Base-by-base conservation (phyloP, 2,888 invertebrate genomes). In the Hyles lineata region DNA sequence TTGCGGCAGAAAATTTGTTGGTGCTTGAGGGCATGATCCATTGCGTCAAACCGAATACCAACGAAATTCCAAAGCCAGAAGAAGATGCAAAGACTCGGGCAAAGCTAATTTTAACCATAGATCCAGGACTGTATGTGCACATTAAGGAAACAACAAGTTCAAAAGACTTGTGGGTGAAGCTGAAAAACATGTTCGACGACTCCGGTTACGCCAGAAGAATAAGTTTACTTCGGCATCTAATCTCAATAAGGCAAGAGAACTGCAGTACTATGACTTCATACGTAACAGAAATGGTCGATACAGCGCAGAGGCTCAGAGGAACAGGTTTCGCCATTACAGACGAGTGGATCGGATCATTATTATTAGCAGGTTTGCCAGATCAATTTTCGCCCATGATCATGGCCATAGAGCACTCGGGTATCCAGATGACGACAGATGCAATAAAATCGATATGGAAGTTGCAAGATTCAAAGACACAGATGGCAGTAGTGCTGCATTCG, bases 1-100 rank as follows among this genome's bases (percentile, higher is more conserved):
- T 79, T 60, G 78, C 80, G 72, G 79, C 74, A 25, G 74, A 79
- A 43, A 80, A 78, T 61, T 75, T 77, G 29, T 59, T 81, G 50
- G 75, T 80, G 5, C 70, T 80, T 0, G 77, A 79, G 21, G 79
- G 77, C 25, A 76, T 77, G 75, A 19, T 43, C 0, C 35, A 75
- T 19, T 77, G 73, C 62, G 76, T 78, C 43, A 73, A 76, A 8
- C 70, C 67, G n/a, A 25, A 11, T 17, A 6, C 71, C 15, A 59
- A 23, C 11, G 70, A 74, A 71, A 29, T 17, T 19, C 29, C 4
- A 35, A 32, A 32, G 17, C 7, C 62, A 9, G 35, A 15, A 17
- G 60, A 63, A 11, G n/a, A 61, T 8, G 61, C 19, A 19, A 61
- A 32, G 32, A 61, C 61, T 9, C 35, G 43, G 21, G 50, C 67